Evolutionary conservation across 2,797 vertebrate species (phyloP), one percentile per base, ranked within the genome.

Genomic region (Hyperoplus immaculatus): DNA sequence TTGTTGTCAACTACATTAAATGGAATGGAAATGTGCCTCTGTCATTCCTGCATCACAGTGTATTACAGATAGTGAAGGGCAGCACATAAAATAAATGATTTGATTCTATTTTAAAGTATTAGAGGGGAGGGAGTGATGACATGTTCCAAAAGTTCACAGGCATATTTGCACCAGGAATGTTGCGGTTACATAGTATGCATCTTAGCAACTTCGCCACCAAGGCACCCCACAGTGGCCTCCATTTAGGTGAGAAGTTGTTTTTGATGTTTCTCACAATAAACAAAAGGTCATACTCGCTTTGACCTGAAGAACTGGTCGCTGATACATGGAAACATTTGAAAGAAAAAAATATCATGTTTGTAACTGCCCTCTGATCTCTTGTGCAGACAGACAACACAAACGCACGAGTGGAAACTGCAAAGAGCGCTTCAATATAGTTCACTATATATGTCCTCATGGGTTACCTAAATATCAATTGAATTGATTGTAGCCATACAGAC

Each of bases 381-480:
- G 72, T 60, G 54, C 39, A 75, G 51, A 62, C 55, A 68, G 13
- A 36, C 36, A 12, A 39, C 46, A 67, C 39, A 36, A 43, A 60
- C 16, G n/a, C 61, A 8, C 38, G 55, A 47, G 38, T 58, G 38
- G n/a, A 46, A 66, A 58, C n/a, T 16, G 38, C 56, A 50, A 7
- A 21, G 13, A 71, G 29, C 13, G 60, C 38, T 29, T 3, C 29
- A 29, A 29, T 29, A 29, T 29, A 29, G 29, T 29, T 29, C 29
- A 29, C 29, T 29, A 29, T 29, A 29, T 29, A 29, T 29, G 29
- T 29, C 29, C 29, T 29, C 29, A 29, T 29, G 29, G 3, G 29
- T 29, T 29, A 29, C 3, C 29, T 29, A 29, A 29, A 29, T 29
- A 29, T 29, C 29, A 29, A 29, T 29, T 29, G 29, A 29, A 29